Percentiles rank a stretch among this genome's conserved stretches.
Conservation (phyloP, 2,888 invertebrate species). For the Tupiocoris notatus region DNA sequence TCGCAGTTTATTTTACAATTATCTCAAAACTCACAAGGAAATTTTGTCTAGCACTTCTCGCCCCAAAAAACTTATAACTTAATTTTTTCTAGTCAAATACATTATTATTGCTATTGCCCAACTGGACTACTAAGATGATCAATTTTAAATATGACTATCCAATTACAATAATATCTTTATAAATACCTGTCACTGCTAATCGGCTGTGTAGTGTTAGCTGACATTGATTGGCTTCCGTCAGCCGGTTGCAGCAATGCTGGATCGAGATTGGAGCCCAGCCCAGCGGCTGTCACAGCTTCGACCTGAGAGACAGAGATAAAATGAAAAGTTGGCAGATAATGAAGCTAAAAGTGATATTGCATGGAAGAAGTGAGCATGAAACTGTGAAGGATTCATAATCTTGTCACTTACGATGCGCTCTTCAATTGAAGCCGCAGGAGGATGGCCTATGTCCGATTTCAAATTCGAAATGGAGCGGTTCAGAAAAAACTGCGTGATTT, state of each 20-base stretch:
- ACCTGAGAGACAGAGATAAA: too few relatives aligned
- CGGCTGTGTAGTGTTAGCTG: slow-evolving; percentile 47
- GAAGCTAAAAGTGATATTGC: too few relatives aligned
- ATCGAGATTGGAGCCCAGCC: slow-evolving; percentile 51
- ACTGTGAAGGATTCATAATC: too few relatives aligned
- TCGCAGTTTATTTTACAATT: too few relatives aligned
- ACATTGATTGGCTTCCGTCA: slow-evolving; percentile 53
- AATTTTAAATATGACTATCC: too few relatives aligned
- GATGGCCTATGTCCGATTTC: slow-evolving; percentile 47
- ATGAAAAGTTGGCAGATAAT: too few relatives aligned
- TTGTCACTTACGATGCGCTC: slow-evolving; percentile 48
- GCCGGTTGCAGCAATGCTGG: slow-evolving; percentile 53
- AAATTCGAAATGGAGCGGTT: slow-evolving; percentile 47
- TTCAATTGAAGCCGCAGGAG: slow-evolving; percentile 47
- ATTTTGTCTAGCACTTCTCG: too few relatives aligned
- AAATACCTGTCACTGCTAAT: slow-evolving; percentile 52
- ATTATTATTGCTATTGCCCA: not conserved
- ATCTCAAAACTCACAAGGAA: too few relatives aligned
- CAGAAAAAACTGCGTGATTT: slow-evolving; percentile 68
- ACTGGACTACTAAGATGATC: too few relatives aligned
- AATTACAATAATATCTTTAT: not conserved
- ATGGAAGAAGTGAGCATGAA: too few relatives aligned
- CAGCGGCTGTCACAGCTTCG: slow-evolving; percentile 50
- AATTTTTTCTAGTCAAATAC: not conserved
- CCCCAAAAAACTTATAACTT: not conserved